These are phyloP conservation scores for Mya arenaria DNA, from an alignment of 1,140 invertebrate genomes.

Conservation along the genomic window DNA sequence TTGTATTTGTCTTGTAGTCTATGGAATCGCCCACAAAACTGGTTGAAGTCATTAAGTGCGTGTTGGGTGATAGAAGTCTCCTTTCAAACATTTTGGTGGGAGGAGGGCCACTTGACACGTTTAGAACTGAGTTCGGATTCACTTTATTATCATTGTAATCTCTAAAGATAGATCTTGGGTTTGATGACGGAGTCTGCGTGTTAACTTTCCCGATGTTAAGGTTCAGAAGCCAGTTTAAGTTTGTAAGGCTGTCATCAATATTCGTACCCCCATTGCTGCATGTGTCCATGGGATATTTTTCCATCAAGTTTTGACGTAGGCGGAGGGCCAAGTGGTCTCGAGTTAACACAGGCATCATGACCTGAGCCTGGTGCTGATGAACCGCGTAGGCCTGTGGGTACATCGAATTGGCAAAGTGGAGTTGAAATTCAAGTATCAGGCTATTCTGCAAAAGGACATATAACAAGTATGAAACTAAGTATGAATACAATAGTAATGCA, in stretches of 20 bases:
- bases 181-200: constrained; percentile 88
- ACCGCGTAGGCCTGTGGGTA: constrained; percentile 65
- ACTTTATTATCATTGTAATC: constrained; percentile 66
- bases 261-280: constrained; percentile 69
- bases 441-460: not conserved
- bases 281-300: constrained; percentile 73
- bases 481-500: no score
- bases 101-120: constrained; percentile 61
- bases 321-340: constrained; percentile 72
- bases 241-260: constrained; percentile 86
- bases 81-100: constrained; percentile 67
- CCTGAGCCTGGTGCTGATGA: constrained; percentile 55
- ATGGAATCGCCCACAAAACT: constrained; percentile 68
- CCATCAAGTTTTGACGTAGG: constrained; percentile 79
- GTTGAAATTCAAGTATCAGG: constrained; percentile 38
- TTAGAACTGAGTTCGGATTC: constrained; percentile 61
- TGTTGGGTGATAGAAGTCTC: constrained; percentile 61
- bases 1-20: constrained; percentile 90
- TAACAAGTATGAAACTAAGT: not conserved
- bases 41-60: constrained; percentile 58
- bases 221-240: constrained; percentile 93
- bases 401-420: constrained; percentile 61
- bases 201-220: constrained; percentile 88
- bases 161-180: constrained; percentile 53
- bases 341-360: constrained; percentile 64